A percentile compares a stretch with the other conserved stretches of the same genome.
phyloP scores from a whole-genome alignment of 2,113 vertebrate species.

The Albula goreensis region DNA sequence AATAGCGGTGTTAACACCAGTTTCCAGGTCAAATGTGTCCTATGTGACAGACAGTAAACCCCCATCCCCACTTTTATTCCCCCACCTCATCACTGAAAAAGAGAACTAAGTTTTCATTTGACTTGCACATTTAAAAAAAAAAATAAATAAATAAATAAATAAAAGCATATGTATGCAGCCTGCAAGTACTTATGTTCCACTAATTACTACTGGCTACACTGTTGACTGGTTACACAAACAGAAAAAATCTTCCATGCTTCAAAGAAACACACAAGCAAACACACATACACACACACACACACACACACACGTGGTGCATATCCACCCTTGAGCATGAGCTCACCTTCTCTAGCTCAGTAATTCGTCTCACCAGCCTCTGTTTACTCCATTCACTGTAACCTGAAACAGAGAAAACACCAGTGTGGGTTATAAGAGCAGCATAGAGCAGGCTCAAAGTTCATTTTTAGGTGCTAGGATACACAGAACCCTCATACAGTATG shows the following conservation, averaged over 20 bases:
- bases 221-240: background rate
- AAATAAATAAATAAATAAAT: too few relatives aligned
- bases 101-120: too few relatives aligned
- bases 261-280: background rate
- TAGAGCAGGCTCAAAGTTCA: background rate
- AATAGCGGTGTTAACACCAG: too few relatives aligned
- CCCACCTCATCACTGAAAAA: too few relatives aligned
- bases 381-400: slow-evolving; percentile 86
- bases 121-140: too few relatives aligned
- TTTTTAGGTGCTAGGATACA: background rate
- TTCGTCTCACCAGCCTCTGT: slow-evolving; percentile 78
- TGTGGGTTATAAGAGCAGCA: background rate
- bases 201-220: background rate
- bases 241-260: background rate
- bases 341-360: slow-evolving; percentile 84
- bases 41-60: too few relatives aligned
- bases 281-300: background rate
- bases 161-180: background rate
- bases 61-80: too few relatives aligned
- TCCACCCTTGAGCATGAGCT: slow-evolving; percentile 40
- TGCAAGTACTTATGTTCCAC: background rate
- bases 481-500: background rate
- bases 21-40: too few relatives aligned
- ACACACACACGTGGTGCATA: background rate
- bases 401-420: slow-evolving; percentile 44